A percentile compares a stretch with the other conserved stretches of the same genome.
These are phyloP conservation scores for Pandemis corylana DNA, from an alignment of 2,888 invertebrate genomes.

Conservation along the genomic window DNA sequence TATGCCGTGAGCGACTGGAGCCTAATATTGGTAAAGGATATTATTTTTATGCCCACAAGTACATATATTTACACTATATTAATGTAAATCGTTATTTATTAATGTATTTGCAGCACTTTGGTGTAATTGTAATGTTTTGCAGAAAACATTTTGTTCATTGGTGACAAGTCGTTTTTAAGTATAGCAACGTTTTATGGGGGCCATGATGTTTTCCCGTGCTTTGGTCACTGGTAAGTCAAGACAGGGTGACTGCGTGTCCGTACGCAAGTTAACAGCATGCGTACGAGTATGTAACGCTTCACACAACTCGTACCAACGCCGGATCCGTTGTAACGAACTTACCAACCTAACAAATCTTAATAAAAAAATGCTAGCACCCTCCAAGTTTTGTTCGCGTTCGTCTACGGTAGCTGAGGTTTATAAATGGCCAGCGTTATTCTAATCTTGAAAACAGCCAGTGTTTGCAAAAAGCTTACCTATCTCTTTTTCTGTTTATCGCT, in stretches of 20 bases:
- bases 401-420: not conserved
- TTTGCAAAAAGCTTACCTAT: too few relatives aligned
- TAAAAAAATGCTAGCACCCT: not conserved
- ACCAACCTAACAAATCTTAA: not conserved
- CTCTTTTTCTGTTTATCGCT: not conserved
- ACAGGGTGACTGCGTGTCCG: conserved; percentile 45
- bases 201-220: not conserved
- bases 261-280: conserved; percentile 44
- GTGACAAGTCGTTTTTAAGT: not conserved
- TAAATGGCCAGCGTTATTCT: not conserved
- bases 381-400: not conserved
- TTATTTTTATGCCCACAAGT: conserved; percentile 25
- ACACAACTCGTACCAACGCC: conserved; percentile 19
- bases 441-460: not conserved
- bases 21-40: conserved; percentile 30
- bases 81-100: conserved; percentile 2
- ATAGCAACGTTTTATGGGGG: not conserved
- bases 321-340: conserved; percentile 1
- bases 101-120: conserved; percentile 17
- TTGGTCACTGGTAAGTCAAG: conserved; percentile 44
- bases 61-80: conserved; percentile 14
- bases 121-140: conserved; percentile 19
- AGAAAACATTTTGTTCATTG: conserved; percentile 11
- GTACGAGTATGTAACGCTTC: conserved; percentile 36
- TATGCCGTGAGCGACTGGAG: conserved; percentile 29